Evolutionary conservation across 1,140 invertebrate genomes (phyloP), one percentile per base, ranked within the genome.

Genomic region (Drosophila arizonae): DNA sequence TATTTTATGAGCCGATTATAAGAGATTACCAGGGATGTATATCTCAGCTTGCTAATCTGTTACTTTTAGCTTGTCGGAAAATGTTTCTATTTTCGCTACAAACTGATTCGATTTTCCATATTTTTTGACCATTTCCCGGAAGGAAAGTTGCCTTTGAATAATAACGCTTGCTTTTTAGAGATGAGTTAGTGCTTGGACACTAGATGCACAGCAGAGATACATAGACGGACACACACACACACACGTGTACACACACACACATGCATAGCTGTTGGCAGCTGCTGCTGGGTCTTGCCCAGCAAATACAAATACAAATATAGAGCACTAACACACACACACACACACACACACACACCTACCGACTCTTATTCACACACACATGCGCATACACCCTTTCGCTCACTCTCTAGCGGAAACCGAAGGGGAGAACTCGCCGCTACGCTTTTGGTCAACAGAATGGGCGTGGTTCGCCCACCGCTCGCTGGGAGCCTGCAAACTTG

Each of bases 401-500:
- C 39, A 11, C 39, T 41, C 39, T 1, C 9, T 30, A 70, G 55
- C n/a, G 30, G 39, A 62, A 54, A 26, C 43, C 6, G 36, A 28
- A 58, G 45, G 9, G 26, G 55, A 36, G 55, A 56, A 74, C 11
- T 52, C 43, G 52, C 66, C 36, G 52, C 24, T 63, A 52, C 58
- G 61, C 67, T 75, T 58, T 75, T 57, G 48, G 60, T 54, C 48
- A 24, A 70, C 30, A 65, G 36, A n/a, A 4, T 64, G 30, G 51
- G 41, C 15, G 64, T 45, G 39, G 52, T 41, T 41, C 17, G 21
- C 13, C 6, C 39, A 15, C 24, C 43, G 43, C 30, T 62, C 41
- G 54, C 15, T 56, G 24, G 9, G 33, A 61, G 56, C 71, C 55
- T 61, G 69, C 65, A 66, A 72, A 76, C 76, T 64, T 81, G 77